Evolutionary conservation across 2,888 invertebrate species (phyloP), one percentile per base, ranked within the genome.

Genomic region (Muschampia plurimacula): DNA sequence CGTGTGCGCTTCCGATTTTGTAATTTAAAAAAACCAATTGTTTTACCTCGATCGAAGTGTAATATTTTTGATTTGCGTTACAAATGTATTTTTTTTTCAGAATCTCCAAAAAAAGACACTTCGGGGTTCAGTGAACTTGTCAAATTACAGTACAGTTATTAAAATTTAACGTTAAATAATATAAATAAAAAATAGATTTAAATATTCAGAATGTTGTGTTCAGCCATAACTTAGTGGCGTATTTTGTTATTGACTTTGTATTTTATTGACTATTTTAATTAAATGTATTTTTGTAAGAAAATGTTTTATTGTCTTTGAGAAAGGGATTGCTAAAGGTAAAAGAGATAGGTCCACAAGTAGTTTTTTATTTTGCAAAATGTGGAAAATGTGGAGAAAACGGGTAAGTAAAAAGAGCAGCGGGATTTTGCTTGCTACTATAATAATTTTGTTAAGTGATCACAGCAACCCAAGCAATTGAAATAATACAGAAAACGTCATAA

Each of bases 31-130:
- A 32, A 32, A 32, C 2, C 2, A 3, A 32, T 32, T 32, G 0
- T 32, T 32, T 32, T 32, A 32, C 2, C 32, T 32, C 2, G 32
- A 2, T 32, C 3, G 0, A 32, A 1, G 32, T 32, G 3, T 32
- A 32, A 0, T 32, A 32, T 4, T 32, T 32, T 32, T 32, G 22
- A 22, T 22, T 22, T 32, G 32, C 4, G 0, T 32, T 32, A 32
- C 2, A 4, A 32, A 32, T 4, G 2, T 2, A 4, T 12, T 59
- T 59, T 60, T 60, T 3, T 92, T 95, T 77, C 92, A 96, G 96
- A 97, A 96, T 91, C 94, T 97, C 66, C 96, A 96, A 83, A 95
- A 95, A 82, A 95, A 95, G 84, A 95, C 96, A 13, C 90, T 97
- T 22, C 95, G 95, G 77, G 97, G 97, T 59, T 92, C 95, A 78